Base-by-base conservation (phyloP, 2,113 vertebrate genomes). In the Tiliqua scincoides region DNA sequence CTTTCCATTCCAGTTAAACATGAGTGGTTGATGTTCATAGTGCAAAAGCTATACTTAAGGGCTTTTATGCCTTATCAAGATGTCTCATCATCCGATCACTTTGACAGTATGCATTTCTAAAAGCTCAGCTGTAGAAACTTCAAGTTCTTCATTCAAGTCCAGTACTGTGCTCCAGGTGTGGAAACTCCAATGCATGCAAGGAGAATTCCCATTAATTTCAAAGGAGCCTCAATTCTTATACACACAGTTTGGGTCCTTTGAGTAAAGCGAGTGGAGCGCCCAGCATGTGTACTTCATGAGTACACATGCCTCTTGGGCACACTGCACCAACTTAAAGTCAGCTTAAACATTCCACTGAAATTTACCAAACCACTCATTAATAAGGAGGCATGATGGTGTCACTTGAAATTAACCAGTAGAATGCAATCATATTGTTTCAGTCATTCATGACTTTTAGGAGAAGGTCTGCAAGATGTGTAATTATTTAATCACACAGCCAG, bases 401-500 rank as follows among this genome's bases (percentile, higher is more conserved):
- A 54, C 25, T 61, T 18, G 27, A 40, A 40, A 79, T 70, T 62
- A 73, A 9, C 10, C 37, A 73, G 15, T 40, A 40, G 23, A 12
- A 57, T 30, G 40, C 21, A 52, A 52, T 2, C 7, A 18, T 77
- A 59, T 30, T 59, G 35, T 59, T 48, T 27, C 32, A 82, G 3
- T 20, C 1, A 21, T 72, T 14, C 21, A 83, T 20, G 11, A 83
- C 21, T 5, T 57, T 25, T 77, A 37, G 17, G 21, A 30, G 23
- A 68, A 37, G 10, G 32, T 73, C 84, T 88, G 85, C 25, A 80
- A 2, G 77, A 89, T 67, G 6, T 70, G 9, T 70, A 37, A 21
- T 82, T 70, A 85, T 30, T 90, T 61, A 37, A 27, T 88, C 57
- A 77, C 43, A 75, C 84, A 6, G 48, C 48, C 30, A 75, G 27